Evolutionary conservation across 1,140 invertebrate species (phyloP).

Genomic region (Drosophila mayri): DNA sequence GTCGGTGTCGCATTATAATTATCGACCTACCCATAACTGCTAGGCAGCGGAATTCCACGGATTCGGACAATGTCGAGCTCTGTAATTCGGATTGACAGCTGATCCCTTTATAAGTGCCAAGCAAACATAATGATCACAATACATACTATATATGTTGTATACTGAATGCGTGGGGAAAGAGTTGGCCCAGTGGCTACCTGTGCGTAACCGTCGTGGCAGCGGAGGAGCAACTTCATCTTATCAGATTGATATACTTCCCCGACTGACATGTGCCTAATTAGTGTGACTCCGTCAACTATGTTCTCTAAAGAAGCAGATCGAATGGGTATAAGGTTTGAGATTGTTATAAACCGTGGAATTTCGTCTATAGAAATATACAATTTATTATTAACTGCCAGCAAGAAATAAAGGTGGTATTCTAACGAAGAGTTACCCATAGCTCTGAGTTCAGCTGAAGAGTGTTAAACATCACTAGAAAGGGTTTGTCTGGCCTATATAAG

Average conservation of each 20-base stretch:
- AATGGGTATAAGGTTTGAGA: not conserved
- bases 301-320: not conserved
- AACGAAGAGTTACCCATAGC: too few relatives aligned
- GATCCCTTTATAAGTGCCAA: slow-evolving; percentile 35
- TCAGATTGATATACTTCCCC: slow-evolving; percentile 33
- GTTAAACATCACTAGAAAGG: too few relatives aligned
- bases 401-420: too few relatives aligned
- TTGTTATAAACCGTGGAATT: not conserved
- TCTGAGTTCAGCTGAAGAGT: too few relatives aligned
- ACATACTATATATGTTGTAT: not conserved
- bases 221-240: slow-evolving; percentile 38
- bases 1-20: slow-evolving; percentile 71
- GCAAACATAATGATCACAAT: slow-evolving; percentile 34
- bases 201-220: slow-evolving; percentile 27
- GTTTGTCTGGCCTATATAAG: too few relatives aligned
- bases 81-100: slow-evolving; percentile 49
- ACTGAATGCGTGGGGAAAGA: not conserved
- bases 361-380: too few relatives aligned
- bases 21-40: slow-evolving; percentile 52
- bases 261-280: slow-evolving; percentile 32
- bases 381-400: too few relatives aligned
- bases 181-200: slow-evolving; percentile 30
- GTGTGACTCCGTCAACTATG: slow-evolving; percentile 11
- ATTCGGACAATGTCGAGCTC: slow-evolving; percentile 30
- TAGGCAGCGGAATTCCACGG: slow-evolving; percentile 40